Evolutionary conservation across 2,113 vertebrate genomes (phyloP), one percentile per base, ranked within the genome.

Genomic region (Entomyzon cyanotis): DNA sequence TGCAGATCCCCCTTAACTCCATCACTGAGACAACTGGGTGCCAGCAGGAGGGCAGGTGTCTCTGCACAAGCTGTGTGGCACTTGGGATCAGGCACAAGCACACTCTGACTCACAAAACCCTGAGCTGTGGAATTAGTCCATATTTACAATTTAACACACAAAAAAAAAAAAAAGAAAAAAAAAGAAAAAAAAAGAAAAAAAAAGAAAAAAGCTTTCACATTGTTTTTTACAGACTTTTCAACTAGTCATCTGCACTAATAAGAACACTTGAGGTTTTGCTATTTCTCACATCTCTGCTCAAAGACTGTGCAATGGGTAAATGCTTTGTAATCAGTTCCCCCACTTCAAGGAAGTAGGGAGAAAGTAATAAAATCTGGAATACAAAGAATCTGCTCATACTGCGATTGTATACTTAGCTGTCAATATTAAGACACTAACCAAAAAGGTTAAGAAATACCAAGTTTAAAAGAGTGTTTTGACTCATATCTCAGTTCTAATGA

Each of bases 181-280:
- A 37, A 14, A 3, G 15, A 6, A 42, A 42, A 28, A 20, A 24
- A 12, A 10, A 62, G 4, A 39, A 22, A 12, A 3, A 11, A 18
- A 55, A 42, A 15, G 2, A 16, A 7, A 46, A 39, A 28, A 17
- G 0, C 0, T 44, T 53, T 47, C 30, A 21, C 7, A 49, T 7
- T 22, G 15, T 1, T 59, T 55, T 81, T 73, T 62, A 78, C 21
- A 50, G 31, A 50, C 25, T 62, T 74, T 59, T 84, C 65, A 84
- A 62, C 5, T 59, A 59, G 33, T 82, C 58, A 68, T 3, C 21
- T 3, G 23, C 21, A 87, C 19, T 14, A 70, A 33, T 41, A 63
- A 87, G 65, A 78, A 9, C 28, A 33, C 41, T 31, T 28, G 35
- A 75, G 41, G 10, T 44, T 46, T 21, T 84, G 41, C 10, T 68